These are phyloP conservation scores for Metopolophium dirhodum DNA, from an alignment of 1,140 invertebrate genomes.

Conservation along the genomic window DNA sequence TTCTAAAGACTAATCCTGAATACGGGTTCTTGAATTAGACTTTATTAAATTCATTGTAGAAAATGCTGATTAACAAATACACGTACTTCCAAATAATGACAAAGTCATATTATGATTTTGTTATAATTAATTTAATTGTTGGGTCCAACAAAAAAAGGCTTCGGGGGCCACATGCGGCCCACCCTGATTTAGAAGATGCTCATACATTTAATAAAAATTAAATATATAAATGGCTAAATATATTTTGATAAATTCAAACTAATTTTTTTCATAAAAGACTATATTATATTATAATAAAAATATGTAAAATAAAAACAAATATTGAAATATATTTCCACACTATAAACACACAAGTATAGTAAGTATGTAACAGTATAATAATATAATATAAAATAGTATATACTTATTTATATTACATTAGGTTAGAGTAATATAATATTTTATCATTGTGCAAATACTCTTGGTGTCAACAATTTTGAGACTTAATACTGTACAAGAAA, in stretches of 20 bases:
- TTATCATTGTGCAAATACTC: background rate
- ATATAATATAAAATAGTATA: conserved; percentile 5
- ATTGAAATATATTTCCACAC: conserved; percentile 32
- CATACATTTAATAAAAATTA: background rate
- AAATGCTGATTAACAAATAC: conserved; percentile 31
- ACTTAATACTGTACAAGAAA: conserved; percentile 28
- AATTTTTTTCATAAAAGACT: background rate
- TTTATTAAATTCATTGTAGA: conserved; percentile 21
- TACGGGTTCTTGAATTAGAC: conserved; percentile 25
- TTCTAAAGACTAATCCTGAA: conserved; percentile 1
- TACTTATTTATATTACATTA: background rate
- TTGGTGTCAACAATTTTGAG: background rate
- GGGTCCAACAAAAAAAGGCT: no score
- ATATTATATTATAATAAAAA: conserved; percentile 19
- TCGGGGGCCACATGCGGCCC: no score
- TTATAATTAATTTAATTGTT: no score
- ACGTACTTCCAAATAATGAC: background rate
- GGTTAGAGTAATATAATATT: background rate
- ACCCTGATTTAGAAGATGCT: background rate
- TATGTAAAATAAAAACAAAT: conserved; percentile 49
- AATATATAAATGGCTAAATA: background rate
- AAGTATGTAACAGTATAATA: conserved; percentile 4
- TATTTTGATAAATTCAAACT: conserved; percentile 12
- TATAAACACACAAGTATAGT: background rate
- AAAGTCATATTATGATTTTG: background rate